These are phyloP conservation scores for Papilio polyxenes DNA, from an alignment of 1,140 invertebrate genomes.

Conservation along the genomic window DNA sequence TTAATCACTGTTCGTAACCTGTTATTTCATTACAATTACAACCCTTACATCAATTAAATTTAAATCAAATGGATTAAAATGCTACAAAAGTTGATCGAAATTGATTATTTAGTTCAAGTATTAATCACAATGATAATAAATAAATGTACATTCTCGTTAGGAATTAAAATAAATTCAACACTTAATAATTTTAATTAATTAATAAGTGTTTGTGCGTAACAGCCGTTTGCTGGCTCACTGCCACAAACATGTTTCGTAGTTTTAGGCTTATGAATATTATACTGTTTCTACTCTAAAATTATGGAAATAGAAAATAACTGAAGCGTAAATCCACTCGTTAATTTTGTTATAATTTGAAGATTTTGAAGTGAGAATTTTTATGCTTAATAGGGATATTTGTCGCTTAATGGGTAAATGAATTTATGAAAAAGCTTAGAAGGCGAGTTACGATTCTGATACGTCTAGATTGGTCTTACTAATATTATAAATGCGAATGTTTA, in stretches of 20 bases:
- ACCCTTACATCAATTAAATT: too few species aligned
- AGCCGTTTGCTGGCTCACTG: not conserved
- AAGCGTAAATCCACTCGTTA: not conserved
- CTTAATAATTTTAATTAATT: conserved; percentile 2
- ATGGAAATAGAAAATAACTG: conserved; percentile 21
- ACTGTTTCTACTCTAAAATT: conserved; percentile 1
- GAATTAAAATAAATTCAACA: conserved; percentile 12
- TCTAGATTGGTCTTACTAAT: too few species aligned
- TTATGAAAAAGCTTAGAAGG: too few species aligned
- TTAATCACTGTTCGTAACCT: too few species aligned
- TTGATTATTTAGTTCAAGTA: not conserved
- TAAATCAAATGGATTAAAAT: too few species aligned
- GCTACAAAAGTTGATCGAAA: too few species aligned
- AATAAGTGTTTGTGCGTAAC: conserved; percentile 8
- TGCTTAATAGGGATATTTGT: not conserved
- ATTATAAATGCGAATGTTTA: too few species aligned
- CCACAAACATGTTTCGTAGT: conserved; percentile 26
- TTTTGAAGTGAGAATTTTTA: not conserved
- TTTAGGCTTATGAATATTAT: conserved; percentile 26
- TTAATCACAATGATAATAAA: not conserved
- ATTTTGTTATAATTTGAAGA: conserved; percentile 1
- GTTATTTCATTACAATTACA: too few species aligned
- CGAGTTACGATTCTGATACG: too few species aligned
- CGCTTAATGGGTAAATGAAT: not conserved
- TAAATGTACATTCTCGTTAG: not conserved